A percentile compares a stretch with the other conserved stretches of the same genome.
These are phyloP conservation scores for Heterohyrax brucei DNA, from an alignment of 2,797 vertebrate genomes.

Conservation along the genomic window DNA sequence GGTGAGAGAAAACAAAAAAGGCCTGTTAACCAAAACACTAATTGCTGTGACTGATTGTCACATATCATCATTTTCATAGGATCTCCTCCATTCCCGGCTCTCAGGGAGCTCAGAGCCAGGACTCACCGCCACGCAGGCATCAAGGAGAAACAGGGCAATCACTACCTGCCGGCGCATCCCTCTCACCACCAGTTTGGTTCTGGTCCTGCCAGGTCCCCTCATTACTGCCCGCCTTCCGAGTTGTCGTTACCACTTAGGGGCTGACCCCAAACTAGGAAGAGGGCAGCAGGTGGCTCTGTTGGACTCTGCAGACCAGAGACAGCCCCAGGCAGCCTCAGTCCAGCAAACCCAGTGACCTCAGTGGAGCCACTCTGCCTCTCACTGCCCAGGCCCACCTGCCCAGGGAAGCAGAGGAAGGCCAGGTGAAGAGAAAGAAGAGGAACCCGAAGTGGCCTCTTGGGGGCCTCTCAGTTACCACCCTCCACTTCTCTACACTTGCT, in stretches of 20 bases:
- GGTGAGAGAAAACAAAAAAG: constrained; percentile 99
- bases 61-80: constrained; percentile 99
- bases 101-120: constrained; percentile 91
- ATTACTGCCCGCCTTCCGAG: not conserved
- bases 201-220: not conserved
- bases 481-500: not conserved
- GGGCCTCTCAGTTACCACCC: not conserved
- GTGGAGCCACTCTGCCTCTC: not conserved
- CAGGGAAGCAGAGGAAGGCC: not conserved
- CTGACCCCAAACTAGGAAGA: not conserved
- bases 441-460: not conserved
- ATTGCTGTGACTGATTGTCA: constrained; percentile 99
- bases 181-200: constrained; percentile 55
- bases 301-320: not conserved
- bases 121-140: constrained; percentile 88
- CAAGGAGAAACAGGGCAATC: constrained; percentile 93
- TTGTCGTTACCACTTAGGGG: not conserved
- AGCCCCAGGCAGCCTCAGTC: not conserved
- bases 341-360: not conserved
- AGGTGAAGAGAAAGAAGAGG: not conserved
- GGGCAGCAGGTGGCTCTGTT: not conserved
- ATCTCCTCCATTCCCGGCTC: constrained; percentile 97
- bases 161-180: constrained; percentile 85
- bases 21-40: constrained; percentile 99
- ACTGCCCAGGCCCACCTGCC: not conserved